Base-by-base conservation (phyloP, 2,797 vertebrate species). In the Ceryle rudis region DNA sequence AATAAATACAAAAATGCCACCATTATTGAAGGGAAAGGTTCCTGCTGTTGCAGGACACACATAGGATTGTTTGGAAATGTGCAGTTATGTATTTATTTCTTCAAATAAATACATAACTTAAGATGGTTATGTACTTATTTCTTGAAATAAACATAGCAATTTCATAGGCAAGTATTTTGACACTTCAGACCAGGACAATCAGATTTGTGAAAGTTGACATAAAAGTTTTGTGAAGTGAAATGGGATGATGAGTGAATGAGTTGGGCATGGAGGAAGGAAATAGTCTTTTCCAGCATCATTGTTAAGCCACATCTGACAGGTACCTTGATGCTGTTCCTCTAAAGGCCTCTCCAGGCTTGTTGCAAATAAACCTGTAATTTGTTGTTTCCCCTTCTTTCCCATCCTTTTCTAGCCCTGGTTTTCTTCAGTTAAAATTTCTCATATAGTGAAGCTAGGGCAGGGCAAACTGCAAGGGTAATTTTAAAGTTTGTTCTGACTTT, bases 391-490 rank as follows among this genome's bases (percentile, higher is more conserved):
- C 8, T 61, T 58, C 12, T 51, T 12, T 88, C 11, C 29, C 35
- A 22, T 93, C 46, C 4, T 73, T 25, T 65, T 84, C 42, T 44
- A 81, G 54, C 72, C 12, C 11, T 84, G 44, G 2, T 86, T 90
- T 94, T 70, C 62, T 79, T 80, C 47, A 52, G 44, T 52, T 81
- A 74, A 73, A 55, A 29, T 79, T 54, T 90, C 28, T 47, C 9
- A 13, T 18, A 6, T 33, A 37, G 10, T 33, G 66, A 78, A 79
- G 47, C 14, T 75, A 39, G 64, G 35, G 35, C 58, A 90, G 67
- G 86, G 57, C 66, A 93, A 51, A 87, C 88, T 91, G 25, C 44
- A 83, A 44, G 58, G 25, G 37, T 89, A 92, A 78, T 95, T 89
- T 58, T 41, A 51, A 93, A 86, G 41, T 83, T 89, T 81, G 41